Percentiles rank a stretch among this genome's conserved stretches.
Evolutionary conservation across 2,888 invertebrate genomes (phyloP).

Genomic region (Tanypteryx hageni): DNA sequence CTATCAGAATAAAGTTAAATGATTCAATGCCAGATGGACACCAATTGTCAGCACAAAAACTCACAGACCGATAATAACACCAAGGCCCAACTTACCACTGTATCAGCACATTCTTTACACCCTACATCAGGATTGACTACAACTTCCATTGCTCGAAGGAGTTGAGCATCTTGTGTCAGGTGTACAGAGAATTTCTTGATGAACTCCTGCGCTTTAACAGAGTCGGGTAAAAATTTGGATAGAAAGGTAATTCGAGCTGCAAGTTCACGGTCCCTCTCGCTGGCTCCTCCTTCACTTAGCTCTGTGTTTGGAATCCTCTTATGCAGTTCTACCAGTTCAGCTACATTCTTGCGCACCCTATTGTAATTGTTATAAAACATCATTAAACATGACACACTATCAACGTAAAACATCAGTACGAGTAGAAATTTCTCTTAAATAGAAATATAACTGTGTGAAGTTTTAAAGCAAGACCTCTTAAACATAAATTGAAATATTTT

Average conservation of each 20-base stretch:
- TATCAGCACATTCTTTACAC: slow-evolving; percentile 95
- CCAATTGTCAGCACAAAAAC: neutral
- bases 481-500: neutral
- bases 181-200: slow-evolving; percentile 88
- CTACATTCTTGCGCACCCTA: slow-evolving; percentile 87
- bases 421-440: slow-evolving; percentile 3
- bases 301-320: slow-evolving; percentile 76
- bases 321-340: slow-evolving; percentile 92
- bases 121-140: slow-evolving; percentile 93
- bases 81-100: slow-evolving; percentile 80
- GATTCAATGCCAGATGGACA: neutral
- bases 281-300: slow-evolving; percentile 77
- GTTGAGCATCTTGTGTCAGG: slow-evolving; percentile 83
- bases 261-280: slow-evolving; percentile 85
- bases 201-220: slow-evolving; percentile 93
- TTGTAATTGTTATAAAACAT: slow-evolving; percentile 57
- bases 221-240: slow-evolving; percentile 92
- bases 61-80: neutral
- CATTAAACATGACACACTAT: neutral
- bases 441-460: neutral
- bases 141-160: slow-evolving; percentile 87
- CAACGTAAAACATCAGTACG: neutral
- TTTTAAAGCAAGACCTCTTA: neutral
- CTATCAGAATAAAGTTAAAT: neutral
- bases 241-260: slow-evolving; percentile 81